Evolutionary conservation across 2,888 invertebrate genomes (phyloP), one percentile per base, ranked within the genome.

Genomic region (Sinodicranocentrus sp.): DNA sequence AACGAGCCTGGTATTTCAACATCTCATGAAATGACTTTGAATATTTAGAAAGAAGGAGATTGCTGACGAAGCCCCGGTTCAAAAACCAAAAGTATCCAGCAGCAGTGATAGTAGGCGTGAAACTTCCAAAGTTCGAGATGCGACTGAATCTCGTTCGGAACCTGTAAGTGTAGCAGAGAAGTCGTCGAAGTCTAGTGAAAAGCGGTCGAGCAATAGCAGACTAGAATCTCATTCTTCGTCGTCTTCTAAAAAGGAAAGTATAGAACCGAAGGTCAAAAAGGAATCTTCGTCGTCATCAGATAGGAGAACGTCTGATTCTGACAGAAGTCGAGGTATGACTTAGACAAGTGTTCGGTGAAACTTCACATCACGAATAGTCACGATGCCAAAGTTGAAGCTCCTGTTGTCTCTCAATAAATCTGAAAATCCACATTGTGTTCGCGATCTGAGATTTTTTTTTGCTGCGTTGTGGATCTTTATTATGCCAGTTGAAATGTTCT

Each of bases 171-270:
- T 59, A 23, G 59, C 59, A 13, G 52, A 52, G 17, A 67, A 67
- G 13, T 77, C 76, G 2, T 78, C 79, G n/a, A 80, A 80, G 48
- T 70, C 78, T 17, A 72, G 72, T 63, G 79, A 79, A 33, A 79
- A 79, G 28, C 48, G 78, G 5, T 78, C 78, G 0, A 78, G 78
- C 54, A 78, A 70, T 44, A 77, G 77, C 48, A 17, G 78, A 17
- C 70, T 70, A 10, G 78, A 78, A 78, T 70, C 78, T 70, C 70
- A 70, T 39, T 70, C 79, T n/a, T 79, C 78, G 0, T 78, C 77
- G 0, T 57, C 76, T 26, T 72, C 75, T n/a, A 72, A 79, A 17
- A 79, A 79, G 57, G 71, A 72, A 25, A 43, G 26, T 23, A 54
- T 17, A 10, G 79, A 79, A 1, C 71, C 65, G 1, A 80, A 80